A percentile compares a stretch with the other conserved stretches of the same genome.
phyloP scores from a whole-genome alignment of 2,113 vertebrate genomes.

The Cheilinus undulatus region DNA sequence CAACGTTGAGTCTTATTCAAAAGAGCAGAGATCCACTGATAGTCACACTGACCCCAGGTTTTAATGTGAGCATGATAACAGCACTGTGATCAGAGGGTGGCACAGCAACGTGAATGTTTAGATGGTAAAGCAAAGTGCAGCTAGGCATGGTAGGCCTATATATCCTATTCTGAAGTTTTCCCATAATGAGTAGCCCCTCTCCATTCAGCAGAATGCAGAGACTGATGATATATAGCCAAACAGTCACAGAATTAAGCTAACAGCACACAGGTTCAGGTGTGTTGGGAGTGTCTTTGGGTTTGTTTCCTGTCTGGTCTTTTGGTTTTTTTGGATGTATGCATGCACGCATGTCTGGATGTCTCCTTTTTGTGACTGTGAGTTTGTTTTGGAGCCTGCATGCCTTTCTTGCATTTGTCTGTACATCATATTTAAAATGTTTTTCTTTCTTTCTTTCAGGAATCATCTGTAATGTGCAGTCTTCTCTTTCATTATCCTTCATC shows the following conservation, averaged over 20 bases:
- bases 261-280: neutral
- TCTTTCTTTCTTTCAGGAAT: conserved; percentile 12
- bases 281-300: conserved; percentile 62
- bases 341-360: conserved; percentile 53
- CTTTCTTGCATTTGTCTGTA: conserved; percentile 38
- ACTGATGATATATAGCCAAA: conserved; percentile 12
- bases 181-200: neutral
- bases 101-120: conserved; percentile 17
- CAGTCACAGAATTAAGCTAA: conserved; percentile 19
- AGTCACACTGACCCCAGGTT: neutral
- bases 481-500: neutral
- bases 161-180: neutral
- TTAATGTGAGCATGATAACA: neutral
- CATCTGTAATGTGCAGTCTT: neutral
- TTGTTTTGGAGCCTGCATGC: conserved; percentile 53
- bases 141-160: conserved; percentile 11
- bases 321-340: conserved; percentile 53
- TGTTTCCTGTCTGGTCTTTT: conserved; percentile 37
- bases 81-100: conserved; percentile 7
- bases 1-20: neutral
- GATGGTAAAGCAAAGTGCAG: conserved; percentile 35
- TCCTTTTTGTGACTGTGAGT: conserved; percentile 28
- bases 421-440: neutral
- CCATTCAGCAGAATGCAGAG: neutral
- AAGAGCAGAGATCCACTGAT: conserved; percentile 19